Evolutionary conservation across 1,140 invertebrate species (phyloP), one percentile per base, ranked within the genome.

Genomic region (Nasonia giraulti): DNA sequence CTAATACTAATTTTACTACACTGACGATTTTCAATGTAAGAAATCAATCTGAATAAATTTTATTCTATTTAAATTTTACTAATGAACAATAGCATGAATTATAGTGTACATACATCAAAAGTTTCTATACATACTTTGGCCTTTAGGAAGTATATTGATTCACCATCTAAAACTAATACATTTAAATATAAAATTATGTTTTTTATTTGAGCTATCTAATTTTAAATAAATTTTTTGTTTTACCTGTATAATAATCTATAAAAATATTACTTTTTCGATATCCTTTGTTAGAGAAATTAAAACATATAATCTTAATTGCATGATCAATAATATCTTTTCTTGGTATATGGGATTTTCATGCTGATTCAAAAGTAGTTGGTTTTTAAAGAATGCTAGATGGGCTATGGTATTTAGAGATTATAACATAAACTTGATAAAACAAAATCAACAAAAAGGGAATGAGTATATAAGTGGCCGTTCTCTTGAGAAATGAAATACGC

Each of bases 201-300:
- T 68, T 27, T 27, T 27, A 27, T 68, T 23, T 68, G 1, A 68
- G 20, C 27, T 12, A 7, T 23, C 4, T 2, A 23, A 23, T 68
- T 68, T 2, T 8, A 68, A 74, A 74, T 74, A 37, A 37, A 14
- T 37, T 33, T 23, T 73, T 12, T 31, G 7, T 73, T 37, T 31
- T 33, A 6, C 31, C 23, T 14, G 11, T 5, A 23, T 37, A 37
- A 37, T 37, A 37, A 14, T 73, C 27, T 6, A 73, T 23, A 50
- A 55, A 47, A 75, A 20, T 33, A 68, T 77, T 11, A 83, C 66
- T 82, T 77, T 77, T 40, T 68, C 7, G 37, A 77, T 47, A 78
- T 78, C n/a, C 40, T 83, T 83, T 2, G 27, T 77, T 69, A 6
- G 33, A 20, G 76, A 33, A n/a, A 44, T 68, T 83, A 2, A 33